Conservation (phyloP, 2,113 vertebrate genomes). For the Atrichornis clamosus region DNA sequence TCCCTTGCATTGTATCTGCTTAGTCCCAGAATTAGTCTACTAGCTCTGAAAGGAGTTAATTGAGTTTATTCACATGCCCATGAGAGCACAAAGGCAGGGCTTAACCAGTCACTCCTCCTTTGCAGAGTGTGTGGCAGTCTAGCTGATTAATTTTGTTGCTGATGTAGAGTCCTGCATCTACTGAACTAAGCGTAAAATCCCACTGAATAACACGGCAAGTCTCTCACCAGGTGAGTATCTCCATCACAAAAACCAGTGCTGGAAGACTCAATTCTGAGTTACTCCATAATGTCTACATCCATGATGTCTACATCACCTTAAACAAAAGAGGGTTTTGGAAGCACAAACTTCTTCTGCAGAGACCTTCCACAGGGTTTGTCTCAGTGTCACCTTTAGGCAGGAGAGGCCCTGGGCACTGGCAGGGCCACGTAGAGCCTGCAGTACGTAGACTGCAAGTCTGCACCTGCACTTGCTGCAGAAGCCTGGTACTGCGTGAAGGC, state of each 20-base stretch:
- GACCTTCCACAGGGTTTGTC: not conserved
- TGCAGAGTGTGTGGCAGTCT: not conserved
- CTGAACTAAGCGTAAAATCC: not conserved
- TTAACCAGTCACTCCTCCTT: not conserved
- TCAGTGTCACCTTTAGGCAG: not conserved
- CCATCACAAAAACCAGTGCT: not conserved
- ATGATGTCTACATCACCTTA: fast-evolving
- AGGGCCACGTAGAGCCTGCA: too few species aligned
- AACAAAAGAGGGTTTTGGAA: not conserved
- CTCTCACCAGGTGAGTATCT: not conserved
- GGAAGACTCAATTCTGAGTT: not conserved
- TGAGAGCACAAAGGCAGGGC: not conserved
- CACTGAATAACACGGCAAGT: not conserved
- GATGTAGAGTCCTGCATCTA: not conserved
- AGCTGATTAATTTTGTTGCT: not conserved
- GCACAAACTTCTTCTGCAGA: not conserved
- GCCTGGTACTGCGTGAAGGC: not conserved
- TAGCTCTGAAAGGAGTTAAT: not conserved
- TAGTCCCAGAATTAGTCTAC: not conserved
- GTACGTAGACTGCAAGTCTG: too few species aligned
- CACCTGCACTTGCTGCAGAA: not conserved
- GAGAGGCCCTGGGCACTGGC: not conserved
- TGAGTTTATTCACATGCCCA: not conserved
- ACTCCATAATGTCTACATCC: fast-evolving
- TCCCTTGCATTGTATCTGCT: not conserved